Percentiles rank a stretch among this genome's conserved stretches.
Evolutionary conservation across 2,113 vertebrate genomes (phyloP).

Genomic region (Eublepharis macularius): DNA sequence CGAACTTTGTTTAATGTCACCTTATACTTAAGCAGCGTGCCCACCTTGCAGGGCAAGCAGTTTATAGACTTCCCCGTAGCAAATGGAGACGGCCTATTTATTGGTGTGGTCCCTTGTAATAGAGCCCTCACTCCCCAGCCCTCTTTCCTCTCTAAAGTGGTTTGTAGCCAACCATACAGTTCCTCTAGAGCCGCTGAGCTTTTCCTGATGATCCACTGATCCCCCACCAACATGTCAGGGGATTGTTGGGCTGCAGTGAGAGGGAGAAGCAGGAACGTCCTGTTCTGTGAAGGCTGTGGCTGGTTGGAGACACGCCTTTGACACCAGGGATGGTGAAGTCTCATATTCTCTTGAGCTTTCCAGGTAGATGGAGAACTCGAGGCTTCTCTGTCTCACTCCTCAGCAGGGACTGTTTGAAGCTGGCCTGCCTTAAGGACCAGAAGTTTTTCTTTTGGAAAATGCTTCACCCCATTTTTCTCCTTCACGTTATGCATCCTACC

Average conservation of each 20-base stretch:
- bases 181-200: too few species aligned
- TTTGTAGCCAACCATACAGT: too few species aligned
- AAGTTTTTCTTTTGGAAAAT: not conserved
- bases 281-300: too few species aligned
- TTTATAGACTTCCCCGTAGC: not conserved
- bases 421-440: not conserved
- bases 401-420: not conserved
- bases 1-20: not conserved
- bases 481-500: not conserved
- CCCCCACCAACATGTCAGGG: too few species aligned
- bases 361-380: not conserved
- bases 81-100: not conserved
- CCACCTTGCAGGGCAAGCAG: not conserved
- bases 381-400: not conserved
- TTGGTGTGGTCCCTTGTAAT: not conserved
- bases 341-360: not conserved
- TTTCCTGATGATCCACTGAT: too few species aligned
- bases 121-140: not conserved
- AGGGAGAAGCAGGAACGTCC: too few species aligned
- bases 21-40: not conserved
- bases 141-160: not conserved
- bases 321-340: not conserved
- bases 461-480: not conserved
- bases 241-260: too few species aligned
- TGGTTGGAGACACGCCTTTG: too few species aligned